phyloP scores from a whole-genome alignment of 2,888 invertebrate species.

The Ophion costatus region DNA sequence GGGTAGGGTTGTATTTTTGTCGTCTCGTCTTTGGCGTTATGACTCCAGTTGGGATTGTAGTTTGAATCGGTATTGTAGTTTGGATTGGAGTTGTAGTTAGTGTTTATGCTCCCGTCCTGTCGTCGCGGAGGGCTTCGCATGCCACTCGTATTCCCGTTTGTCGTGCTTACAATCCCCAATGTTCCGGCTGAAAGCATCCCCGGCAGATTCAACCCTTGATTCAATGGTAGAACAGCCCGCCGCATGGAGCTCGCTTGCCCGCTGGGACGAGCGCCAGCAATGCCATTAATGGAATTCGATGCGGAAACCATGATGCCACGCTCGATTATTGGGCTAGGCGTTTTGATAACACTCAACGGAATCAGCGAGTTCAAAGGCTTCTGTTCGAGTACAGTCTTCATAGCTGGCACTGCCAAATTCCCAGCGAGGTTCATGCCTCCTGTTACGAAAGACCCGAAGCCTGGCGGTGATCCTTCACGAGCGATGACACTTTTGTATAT shows the following conservation, averaged over 20 bases:
- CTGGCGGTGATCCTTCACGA: neutral
- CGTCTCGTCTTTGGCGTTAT: constrained; percentile 28
- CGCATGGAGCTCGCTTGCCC: constrained; percentile 2
- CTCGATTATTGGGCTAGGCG: constrained; percentile 34
- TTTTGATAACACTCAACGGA: constrained; percentile 23
- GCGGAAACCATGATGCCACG: constrained; percentile 36
- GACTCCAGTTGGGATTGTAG: constrained; percentile 46
- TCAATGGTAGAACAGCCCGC: constrained; percentile 11
- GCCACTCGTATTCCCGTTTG: constrained; percentile 30
- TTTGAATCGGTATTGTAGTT: constrained; percentile 33
- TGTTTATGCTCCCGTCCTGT: constrained; percentile 28
- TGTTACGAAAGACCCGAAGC: neutral
- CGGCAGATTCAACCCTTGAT: constrained; percentile 27
- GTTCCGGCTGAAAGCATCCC: constrained; percentile 28
- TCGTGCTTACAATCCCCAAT: neutral
- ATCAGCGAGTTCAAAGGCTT: constrained; percentile 34
- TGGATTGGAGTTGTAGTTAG: constrained; percentile 49
- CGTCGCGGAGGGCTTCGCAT: constrained; percentile 8
- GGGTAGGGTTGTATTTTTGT: constrained; percentile 15
- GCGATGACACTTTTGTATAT: constrained; percentile 22
- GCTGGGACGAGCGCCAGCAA: constrained; percentile 29
- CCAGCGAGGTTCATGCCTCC: constrained; percentile 9
- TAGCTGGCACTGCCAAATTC: constrained; percentile 10
- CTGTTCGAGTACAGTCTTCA: constrained; percentile 53
- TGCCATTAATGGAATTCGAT: constrained; percentile 35